phyloP scores from a whole-genome alignment of 2,888 invertebrate genomes.

The Heteromurus nitidus region DNA sequence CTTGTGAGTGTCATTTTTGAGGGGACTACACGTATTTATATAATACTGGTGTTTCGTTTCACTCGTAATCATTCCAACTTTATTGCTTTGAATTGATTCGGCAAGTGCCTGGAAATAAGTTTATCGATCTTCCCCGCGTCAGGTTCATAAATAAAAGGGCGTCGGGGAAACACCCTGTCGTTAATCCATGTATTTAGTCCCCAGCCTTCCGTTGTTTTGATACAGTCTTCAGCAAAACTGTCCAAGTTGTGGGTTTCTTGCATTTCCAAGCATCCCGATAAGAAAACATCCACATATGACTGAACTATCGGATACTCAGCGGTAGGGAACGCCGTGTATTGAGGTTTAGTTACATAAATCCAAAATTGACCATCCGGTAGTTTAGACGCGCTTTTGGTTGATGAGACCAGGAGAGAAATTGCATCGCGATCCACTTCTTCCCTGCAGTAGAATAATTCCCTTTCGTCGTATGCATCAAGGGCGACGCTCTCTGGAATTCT shows the following conservation, averaged over 20 bases:
- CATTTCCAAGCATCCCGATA: slow-evolving; percentile 55
- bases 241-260: slow-evolving; percentile 23
- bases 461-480: slow-evolving; percentile 34
- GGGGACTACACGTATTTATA: too few relatives aligned
- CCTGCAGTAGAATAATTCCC: slow-evolving; percentile 57
- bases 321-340: slow-evolving; percentile 19
- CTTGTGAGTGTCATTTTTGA: too few relatives aligned
- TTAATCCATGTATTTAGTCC: slow-evolving; percentile 50
- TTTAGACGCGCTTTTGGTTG: neutral
- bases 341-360: slow-evolving; percentile 45
- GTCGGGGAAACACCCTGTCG: slow-evolving; percentile 50
- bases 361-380: slow-evolving; percentile 33
- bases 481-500: slow-evolving; percentile 11
- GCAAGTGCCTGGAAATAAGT: slow-evolving; percentile 22
- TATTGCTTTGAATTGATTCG: slow-evolving; percentile 10
- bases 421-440: neutral
- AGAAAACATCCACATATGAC: slow-evolving; percentile 57
- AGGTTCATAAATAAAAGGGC: slow-evolving; percentile 10
- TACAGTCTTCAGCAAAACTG: slow-evolving; percentile 39
- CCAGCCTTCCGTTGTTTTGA: slow-evolving; percentile 48
- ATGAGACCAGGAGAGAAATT: neutral
- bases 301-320: slow-evolving; percentile 46
- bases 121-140: slow-evolving; percentile 32
- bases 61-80: too few relatives aligned
- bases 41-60: too few relatives aligned